Percentiles rank a stretch among this genome's conserved stretches.
Conservation (phyloP, 2,888 invertebrate species). For the Bellardia bayeri region DNA sequence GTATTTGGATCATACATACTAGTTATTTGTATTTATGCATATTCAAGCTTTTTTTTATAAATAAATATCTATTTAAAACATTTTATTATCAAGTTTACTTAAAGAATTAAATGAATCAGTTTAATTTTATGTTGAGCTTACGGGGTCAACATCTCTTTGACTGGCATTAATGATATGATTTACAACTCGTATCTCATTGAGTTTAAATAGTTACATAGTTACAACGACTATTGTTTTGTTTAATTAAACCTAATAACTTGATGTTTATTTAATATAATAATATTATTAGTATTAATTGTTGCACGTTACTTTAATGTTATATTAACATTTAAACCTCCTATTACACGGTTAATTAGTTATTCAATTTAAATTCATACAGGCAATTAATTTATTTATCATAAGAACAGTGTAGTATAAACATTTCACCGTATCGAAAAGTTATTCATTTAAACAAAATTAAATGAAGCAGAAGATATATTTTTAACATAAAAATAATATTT, state of each 20-base stretch:
- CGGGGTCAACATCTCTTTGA: conserved; percentile 57
- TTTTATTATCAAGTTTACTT: conserved; percentile 53
- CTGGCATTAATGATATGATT: conserved; percentile 47
- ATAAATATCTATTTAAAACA: conserved; percentile 6
- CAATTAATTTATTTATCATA: not conserved
- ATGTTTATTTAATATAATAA: conserved; percentile 5
- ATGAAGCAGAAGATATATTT: too few relatives aligned
- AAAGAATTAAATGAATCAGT: conserved; percentile 54
- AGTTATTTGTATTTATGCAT: not conserved
- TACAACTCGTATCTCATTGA: conserved; percentile 41
- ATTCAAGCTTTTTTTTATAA: not conserved
- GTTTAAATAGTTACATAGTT: conserved; percentile 21
- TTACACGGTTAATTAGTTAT: conserved; percentile 6
- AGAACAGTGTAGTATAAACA: not conserved
- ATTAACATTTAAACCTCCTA: conserved; percentile 6
- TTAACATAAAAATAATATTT: not conserved
- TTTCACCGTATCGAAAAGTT: too few relatives aligned
- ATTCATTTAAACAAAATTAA: too few relatives aligned
- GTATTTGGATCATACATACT: conserved; percentile 3
- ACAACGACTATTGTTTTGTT: conserved; percentile 16
- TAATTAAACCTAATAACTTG: conserved; percentile 20
- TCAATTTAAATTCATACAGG: not conserved
- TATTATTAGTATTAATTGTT: not conserved
- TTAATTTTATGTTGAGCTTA: conserved; percentile 49
- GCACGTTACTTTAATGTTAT: conserved; percentile 7